Evolutionary conservation across 2,113 vertebrate genomes (phyloP), one percentile per base, ranked within the genome.

Genomic region (Rhinichthys klamathensis): DNA sequence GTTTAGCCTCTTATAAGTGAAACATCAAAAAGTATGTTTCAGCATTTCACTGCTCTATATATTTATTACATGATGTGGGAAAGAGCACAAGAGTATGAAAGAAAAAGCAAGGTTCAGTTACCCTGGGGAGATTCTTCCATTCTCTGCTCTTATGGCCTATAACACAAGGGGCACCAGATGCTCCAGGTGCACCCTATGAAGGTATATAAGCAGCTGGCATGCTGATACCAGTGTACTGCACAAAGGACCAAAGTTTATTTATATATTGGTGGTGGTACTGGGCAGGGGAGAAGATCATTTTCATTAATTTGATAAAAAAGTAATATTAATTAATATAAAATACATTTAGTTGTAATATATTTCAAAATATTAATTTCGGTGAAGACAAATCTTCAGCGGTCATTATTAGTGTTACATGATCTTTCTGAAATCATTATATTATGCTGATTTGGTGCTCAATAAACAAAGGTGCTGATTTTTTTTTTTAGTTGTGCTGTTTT

Each of bases 151-250:
- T 65, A 80, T 49, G 77, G 35, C 25, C n/a, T 21, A 1, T 30
- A 21, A 65, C 35, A 65, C 35, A 63, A 12, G 60, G 60, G 78
- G 58, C 78, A 80, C 58, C 38, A 80, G 60, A 65, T 80, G 78
- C 25, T 80, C 23, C 78, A 80, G 60, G 78, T 80, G 78, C n/a
- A 27, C 21, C 13, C 3, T 44, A 63, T 30, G 16, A 65, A 80
- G 65, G 56, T 61, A 80, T 61, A 80, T 80, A 46, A 65, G n/a
- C 60, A 80, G 38, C 60, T 80, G 23, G 15, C 13, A 25, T 16
- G 23, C 27, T 77, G 49, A 23, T 58, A 38, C 56, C n/a, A 30
- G 38, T 65, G n/a, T 46, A 46, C 23, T 30, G 35, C 78, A 18
- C 3, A 10, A 65, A 63, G 32, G 63, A 63, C 21, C 18, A 78